A percentile compares a stretch with the other conserved stretches of the same genome.
Evolutionary conservation across 2,113 vertebrate species (phyloP).

Genomic region (Cercopithecus mona): DNA sequence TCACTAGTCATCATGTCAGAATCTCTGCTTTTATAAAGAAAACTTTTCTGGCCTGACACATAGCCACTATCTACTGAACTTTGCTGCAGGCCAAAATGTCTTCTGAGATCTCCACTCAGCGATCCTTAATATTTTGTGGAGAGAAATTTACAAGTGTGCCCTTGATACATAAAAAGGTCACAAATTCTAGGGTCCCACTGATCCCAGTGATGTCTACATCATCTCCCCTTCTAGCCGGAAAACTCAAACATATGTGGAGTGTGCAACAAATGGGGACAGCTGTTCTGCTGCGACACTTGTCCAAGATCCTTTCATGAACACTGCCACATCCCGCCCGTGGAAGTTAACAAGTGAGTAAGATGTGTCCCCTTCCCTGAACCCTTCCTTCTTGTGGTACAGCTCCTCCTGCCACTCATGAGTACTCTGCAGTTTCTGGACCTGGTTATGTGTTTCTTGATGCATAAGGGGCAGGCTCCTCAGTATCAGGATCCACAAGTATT

Average conservation of each 20-base stretch:
- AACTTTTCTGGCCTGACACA: neutral
- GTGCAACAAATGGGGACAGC: conserved; percentile 85
- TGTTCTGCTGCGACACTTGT: conserved; percentile 93
- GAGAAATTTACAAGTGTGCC: neutral
- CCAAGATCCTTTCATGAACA: conserved; percentile 89
- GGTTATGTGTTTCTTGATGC: neutral
- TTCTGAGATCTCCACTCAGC: neutral
- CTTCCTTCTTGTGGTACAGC: neutral
- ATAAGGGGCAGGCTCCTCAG: neutral
- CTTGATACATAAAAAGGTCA: neutral
- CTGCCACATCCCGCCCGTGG: conserved; percentile 89
- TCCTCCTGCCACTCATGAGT: neutral
- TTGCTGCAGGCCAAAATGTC: neutral
- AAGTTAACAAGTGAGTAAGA: conserved; percentile 54
- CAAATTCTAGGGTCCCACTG: neutral
- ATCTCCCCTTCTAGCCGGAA: conserved; percentile 48
- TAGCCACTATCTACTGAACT: neutral
- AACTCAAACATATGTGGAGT: conserved; percentile 90
- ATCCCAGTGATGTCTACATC: neutral
- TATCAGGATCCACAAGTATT: neutral
- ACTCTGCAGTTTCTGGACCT: neutral
- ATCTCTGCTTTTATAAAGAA: neutral
- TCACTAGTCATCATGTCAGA: neutral
- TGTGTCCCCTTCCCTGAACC: neutral
- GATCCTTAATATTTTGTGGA: neutral